Evolutionary conservation across 2,888 invertebrate species (phyloP).

Genomic region (Hirtodrosophila duncani): DNA sequence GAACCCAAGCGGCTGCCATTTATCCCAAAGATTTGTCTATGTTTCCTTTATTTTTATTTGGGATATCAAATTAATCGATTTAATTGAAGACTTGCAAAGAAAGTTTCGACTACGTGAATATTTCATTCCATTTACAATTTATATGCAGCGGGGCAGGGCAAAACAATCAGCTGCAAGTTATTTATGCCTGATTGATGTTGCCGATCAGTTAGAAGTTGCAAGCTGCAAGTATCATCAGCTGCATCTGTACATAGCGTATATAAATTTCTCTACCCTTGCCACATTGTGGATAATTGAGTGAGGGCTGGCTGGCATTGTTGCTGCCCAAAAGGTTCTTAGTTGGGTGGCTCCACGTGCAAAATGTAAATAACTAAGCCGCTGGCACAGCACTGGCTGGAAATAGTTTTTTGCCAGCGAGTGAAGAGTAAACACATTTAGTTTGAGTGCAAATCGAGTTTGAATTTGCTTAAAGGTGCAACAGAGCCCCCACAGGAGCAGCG

Average conservation of each 20-base stretch:
- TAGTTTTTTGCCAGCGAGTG: conserved; percentile 59
- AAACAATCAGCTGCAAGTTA: conserved; percentile 51
- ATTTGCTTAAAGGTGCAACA: conserved; percentile 50
- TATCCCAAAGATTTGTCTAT: conserved; percentile 21
- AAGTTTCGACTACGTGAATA: conserved; percentile 40
- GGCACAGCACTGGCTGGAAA: conserved; percentile 50
- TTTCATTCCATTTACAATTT: conserved; percentile 49
- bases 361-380: conserved; percentile 55
- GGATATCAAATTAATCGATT: conserved; percentile 63
- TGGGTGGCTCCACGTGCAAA: conserved; percentile 15
- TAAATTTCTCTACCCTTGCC: conserved; percentile 53
- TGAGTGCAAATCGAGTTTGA: conserved; percentile 69
- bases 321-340: conserved; percentile 3
- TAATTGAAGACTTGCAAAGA: conserved; percentile 53
- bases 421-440: conserved; percentile 66
- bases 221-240: background rate
- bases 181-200: conserved; percentile 46
- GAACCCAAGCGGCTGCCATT: conserved; percentile 34
- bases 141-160: conserved; percentile 18
- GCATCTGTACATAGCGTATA: conserved; percentile 24
- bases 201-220: conserved; percentile 25
- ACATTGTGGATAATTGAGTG: conserved; percentile 53
- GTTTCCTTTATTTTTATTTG: conserved; percentile 13
- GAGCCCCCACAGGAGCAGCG: no score
- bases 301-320: conserved; percentile 37